Percentiles rank a stretch among this genome's conserved stretches.
Conservation (phyloP, 2,797 vertebrate genomes). For the Sciaenops ocellatus region DNA sequence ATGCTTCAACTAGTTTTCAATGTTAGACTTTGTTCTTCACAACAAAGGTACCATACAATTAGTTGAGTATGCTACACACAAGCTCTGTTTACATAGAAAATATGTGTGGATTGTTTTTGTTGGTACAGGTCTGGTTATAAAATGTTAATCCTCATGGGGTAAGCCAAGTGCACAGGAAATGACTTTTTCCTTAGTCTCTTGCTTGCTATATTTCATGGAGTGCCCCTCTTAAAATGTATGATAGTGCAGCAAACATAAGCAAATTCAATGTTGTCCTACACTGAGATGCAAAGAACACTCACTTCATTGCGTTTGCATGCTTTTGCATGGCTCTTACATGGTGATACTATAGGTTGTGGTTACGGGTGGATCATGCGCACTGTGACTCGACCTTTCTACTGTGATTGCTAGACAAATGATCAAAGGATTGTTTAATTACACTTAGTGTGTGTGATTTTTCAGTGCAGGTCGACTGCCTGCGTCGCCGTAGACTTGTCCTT, state of each 20-base stretch:
- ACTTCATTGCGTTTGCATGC: neutral
- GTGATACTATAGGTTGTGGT: neutral
- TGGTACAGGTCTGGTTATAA: neutral
- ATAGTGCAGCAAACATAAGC: neutral
- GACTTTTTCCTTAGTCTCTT: neutral
- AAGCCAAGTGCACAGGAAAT: slow-evolving; percentile 23
- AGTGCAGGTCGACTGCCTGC: neutral
- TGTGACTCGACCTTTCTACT: neutral
- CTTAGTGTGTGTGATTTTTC: neutral
- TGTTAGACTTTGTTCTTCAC: neutral
- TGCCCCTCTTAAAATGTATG: neutral
- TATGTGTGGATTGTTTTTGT: neutral
- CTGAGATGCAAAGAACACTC: neutral
- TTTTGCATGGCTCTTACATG: neutral
- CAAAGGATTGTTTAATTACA: neutral
- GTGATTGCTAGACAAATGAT: no score
- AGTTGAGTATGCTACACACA: neutral
- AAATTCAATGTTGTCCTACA: neutral
- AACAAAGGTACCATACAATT: neutral
- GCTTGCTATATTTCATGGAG: neutral
- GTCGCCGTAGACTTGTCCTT: neutral
- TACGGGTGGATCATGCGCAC: neutral
- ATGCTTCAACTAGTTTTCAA: neutral
- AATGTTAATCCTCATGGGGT: neutral
- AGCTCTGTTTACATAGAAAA: neutral